These are phyloP conservation scores for Thripadectes ignobilis DNA, from an alignment of 2,797 vertebrate genomes.

Conservation along the genomic window DNA sequence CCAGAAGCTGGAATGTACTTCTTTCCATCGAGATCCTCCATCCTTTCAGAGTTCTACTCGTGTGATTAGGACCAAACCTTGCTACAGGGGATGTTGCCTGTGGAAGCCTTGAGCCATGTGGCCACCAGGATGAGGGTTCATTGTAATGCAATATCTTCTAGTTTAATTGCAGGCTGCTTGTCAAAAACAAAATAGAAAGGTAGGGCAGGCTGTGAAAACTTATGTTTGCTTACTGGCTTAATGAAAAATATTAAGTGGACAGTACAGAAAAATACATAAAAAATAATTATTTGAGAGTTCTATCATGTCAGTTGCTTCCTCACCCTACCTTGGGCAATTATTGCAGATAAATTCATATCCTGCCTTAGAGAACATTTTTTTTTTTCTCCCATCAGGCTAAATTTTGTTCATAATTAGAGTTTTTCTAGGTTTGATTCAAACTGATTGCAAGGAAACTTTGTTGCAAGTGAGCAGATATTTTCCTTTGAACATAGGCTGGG, in stretches of 20 bases:
- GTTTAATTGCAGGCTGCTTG: not conserved
- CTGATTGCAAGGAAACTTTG: not conserved
- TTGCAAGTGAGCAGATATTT: not conserved
- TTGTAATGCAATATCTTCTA: not conserved
- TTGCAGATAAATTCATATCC: not conserved
- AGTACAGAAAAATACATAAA: not conserved
- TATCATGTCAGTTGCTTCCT: not conserved
- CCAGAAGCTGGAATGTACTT: not conserved
- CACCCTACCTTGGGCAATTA: not conserved
- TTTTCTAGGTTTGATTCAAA: not conserved
- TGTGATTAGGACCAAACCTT: not conserved
- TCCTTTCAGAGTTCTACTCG: accelerated
- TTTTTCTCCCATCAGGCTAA: not conserved
- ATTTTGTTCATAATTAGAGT: not conserved
- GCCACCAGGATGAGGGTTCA: not conserved
- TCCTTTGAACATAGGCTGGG: not conserved
- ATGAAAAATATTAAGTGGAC: not conserved
- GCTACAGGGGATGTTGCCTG: not conserved
- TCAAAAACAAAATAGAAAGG: not conserved
- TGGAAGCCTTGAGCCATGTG: not conserved
- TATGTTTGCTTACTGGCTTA: not conserved
- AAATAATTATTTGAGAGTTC: not conserved
- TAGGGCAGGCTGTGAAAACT: not conserved
- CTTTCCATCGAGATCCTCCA: not conserved
- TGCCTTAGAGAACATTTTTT: not conserved